Evolutionary conservation across 2,797 vertebrate species (phyloP).

Genomic region (Sebastes oblongus): DNA sequence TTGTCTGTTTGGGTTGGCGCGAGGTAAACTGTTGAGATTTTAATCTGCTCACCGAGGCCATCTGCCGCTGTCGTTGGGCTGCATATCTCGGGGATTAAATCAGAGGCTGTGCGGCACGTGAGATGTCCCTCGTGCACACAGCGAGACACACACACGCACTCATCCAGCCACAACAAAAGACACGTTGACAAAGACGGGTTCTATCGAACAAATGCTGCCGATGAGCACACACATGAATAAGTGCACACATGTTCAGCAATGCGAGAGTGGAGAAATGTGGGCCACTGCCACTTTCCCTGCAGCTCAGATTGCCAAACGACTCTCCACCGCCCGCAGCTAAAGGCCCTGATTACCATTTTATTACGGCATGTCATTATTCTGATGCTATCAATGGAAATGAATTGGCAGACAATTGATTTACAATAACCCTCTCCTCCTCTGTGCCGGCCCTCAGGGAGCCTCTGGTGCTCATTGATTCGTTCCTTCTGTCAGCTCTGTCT

Average conservation of each 20-base stretch:
- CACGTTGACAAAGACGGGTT: not conserved
- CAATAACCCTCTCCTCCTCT: constrained; percentile 54
- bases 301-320: constrained; percentile 35
- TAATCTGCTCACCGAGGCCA: constrained; percentile 76
- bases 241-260: constrained; percentile 26
- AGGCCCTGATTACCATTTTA: constrained; percentile 72
- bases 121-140: constrained; percentile 21
- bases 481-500: constrained; percentile 50
- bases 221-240: constrained; percentile 17
- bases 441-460: constrained; percentile 51
- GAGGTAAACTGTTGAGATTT: constrained; percentile 68
- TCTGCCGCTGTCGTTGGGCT: constrained; percentile 65
- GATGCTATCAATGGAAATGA: constrained; percentile 80
- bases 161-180: constrained; percentile 42
- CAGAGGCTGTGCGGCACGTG: constrained; percentile 34
- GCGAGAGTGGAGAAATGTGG: constrained; percentile 37
- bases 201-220: not conserved
- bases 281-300: constrained; percentile 38
- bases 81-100: constrained; percentile 67
- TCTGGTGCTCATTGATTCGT: constrained; percentile 69
- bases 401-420: constrained; percentile 79
- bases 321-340: constrained; percentile 44
- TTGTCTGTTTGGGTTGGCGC: constrained; percentile 61
- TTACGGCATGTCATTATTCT: constrained; percentile 70
- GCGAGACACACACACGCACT: not conserved